Evolutionary conservation across 2,888 invertebrate species (phyloP).

Genomic region (Corythucha ciliata): DNA sequence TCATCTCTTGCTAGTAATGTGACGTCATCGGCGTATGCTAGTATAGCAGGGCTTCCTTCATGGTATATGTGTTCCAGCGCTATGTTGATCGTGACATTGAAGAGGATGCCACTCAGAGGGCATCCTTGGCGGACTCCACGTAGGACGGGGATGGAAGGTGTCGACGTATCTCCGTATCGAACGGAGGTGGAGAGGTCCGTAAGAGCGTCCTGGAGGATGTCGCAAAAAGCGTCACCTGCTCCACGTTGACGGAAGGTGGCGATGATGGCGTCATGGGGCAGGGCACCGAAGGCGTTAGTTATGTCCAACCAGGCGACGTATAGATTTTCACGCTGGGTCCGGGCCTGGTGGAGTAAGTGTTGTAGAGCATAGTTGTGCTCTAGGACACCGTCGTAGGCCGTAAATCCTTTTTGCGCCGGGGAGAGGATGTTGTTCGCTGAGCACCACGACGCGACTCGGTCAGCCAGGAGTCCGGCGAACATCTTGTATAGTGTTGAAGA

Average conservation of each 20-base stretch:
- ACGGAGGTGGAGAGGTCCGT: not conserved
- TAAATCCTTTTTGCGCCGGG: conserved; percentile 21
- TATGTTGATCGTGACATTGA: conserved; percentile 14
- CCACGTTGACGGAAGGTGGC: conserved; percentile 1
- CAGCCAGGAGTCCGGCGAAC: conserved; percentile 27
- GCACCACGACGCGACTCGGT: conserved; percentile 13
- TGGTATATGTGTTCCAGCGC: not conserved
- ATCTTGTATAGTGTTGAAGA: conserved; percentile 35
- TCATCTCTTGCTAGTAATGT: not conserved
- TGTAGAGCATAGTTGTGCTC: conserved; percentile 10
- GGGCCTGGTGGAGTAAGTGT: not conserved
- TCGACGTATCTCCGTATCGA: not conserved
- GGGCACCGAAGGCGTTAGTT: conserved; percentile 16
- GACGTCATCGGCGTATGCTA: conserved; percentile 19
- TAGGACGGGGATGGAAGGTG: not conserved
- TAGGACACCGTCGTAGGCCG: conserved; percentile 15
- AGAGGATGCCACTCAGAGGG: conserved; percentile 16
- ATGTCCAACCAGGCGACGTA: conserved; percentile 20
- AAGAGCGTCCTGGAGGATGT: conserved; percentile 8
- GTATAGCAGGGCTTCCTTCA: not conserved
- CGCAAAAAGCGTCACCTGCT: conserved; percentile 10
- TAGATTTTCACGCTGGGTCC: not conserved
- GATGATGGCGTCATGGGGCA: conserved; percentile 5
- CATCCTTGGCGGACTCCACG: conserved; percentile 17
- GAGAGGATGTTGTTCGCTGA: conserved; percentile 6